Evolutionary conservation across 2,888 invertebrate genomes (phyloP).

Genomic region (Frankliniella fusca): DNA sequence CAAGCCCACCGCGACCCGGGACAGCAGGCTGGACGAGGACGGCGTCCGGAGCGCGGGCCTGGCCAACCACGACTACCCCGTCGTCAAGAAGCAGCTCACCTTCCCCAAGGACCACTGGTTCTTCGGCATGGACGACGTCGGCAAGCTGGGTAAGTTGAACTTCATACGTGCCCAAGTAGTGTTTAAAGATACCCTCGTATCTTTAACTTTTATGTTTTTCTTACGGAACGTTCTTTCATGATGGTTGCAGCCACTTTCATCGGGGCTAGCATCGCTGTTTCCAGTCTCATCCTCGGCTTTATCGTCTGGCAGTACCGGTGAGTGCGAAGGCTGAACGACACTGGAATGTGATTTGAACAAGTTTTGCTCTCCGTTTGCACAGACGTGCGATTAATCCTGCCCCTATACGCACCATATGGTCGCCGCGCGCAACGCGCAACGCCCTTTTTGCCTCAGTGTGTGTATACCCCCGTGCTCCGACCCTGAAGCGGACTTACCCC

Average conservation of each 20-base stretch:
- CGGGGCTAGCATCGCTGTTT: neutral
- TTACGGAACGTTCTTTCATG: neutral
- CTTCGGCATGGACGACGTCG: conserved; percentile 23
- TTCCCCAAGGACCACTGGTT: conserved; percentile 24
- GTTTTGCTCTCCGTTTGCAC: too few species aligned
- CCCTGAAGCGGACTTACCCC: too few species aligned
- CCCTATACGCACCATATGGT: neutral
- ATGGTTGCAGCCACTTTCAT: neutral
- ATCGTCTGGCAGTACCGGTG: conserved; percentile 3
- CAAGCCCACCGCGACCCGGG: conserved; percentile 6
- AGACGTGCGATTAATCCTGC: neutral
- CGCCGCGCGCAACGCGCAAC: too few species aligned
- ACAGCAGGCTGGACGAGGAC: neutral
- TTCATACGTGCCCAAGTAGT: neutral
- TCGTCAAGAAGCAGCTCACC: conserved; percentile 24
- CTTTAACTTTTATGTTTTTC: too few species aligned
- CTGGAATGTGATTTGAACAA: too few species aligned
- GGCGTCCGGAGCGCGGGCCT: neutral
- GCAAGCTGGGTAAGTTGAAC: conserved; percentile 6
- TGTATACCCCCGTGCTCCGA: too few species aligned
- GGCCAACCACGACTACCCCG: neutral
- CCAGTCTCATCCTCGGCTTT: conserved; percentile 3
- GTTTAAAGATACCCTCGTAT: neutral
- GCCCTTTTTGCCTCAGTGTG: too few species aligned
- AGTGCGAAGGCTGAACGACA: neutral